Base-by-base conservation (phyloP, 2,888 invertebrate genomes). In the Podabrus alpinus region DNA sequence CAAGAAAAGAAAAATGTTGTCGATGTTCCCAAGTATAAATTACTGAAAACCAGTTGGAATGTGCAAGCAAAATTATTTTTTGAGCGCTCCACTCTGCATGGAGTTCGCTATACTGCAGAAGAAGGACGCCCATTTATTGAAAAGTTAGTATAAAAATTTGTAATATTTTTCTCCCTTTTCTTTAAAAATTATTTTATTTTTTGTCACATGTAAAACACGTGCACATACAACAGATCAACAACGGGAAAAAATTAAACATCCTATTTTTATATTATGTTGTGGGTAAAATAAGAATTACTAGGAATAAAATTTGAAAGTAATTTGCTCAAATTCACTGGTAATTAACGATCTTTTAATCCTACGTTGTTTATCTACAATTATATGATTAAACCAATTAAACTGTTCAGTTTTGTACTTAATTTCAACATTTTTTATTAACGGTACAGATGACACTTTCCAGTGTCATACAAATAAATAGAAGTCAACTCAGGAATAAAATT, bases 81-180 rank as follows among this genome's bases (percentile, higher is more conserved):
- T 83, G 91, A 93, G 81, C 92, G 94, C 83, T 94, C 94, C 0
- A 93, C 94, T 0, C 87, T 95, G 59, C 95, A 95, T 84, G 95
- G 95, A 15, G 93, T 95, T 0, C 90, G 93, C 19, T 95, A 95
- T 81, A 94, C 95, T 71, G 93, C 94, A 2, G 94, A 95, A 85
- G 89, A 90, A 76, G 92, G 92, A 16, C 88, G 94, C 66, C 94
- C 94, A 1, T 91, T 93, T 85, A 92, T 92, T 83, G 95, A 95
- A 88, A 94, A 93, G 94, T 94, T 83, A 84, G 88, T 88, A 77
- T 15, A 64, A 60, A 0, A 19, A 15, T 62, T 62, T 3, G 4
- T 4, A 9, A 61, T 15, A 19, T 17, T 62, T 11, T 1, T 61
- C 13, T n/a, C n/a, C n/a, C n/a, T 17, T 17, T 16, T 11, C 13